Base-by-base conservation (phyloP, 2,888 invertebrate genomes). In the Agonopterix subpropinquella region DNA sequence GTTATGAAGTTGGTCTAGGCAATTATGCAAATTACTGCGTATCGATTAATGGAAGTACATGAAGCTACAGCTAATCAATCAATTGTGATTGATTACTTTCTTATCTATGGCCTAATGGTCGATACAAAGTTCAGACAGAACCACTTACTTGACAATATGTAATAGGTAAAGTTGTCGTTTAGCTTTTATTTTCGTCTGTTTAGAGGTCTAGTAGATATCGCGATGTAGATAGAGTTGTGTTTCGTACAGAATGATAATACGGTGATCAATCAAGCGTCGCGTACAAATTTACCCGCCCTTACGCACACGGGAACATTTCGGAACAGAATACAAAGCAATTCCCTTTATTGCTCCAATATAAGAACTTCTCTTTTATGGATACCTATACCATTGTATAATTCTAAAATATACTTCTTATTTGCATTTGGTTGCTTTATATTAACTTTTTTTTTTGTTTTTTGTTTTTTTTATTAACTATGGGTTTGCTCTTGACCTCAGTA, bases 271-370 rank as follows among this genome's bases (percentile, higher is more conserved):
- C 75, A 73, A 62, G 54, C 56, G 57, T 57, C 58, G 58, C 67
- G 62, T 66, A 69, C 62, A 64, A 67, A 67, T 65, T 61, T 55
- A 53, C 55, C 55, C 57, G 47, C 49, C 44, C 52, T 45, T 50
- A 57, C 45, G 58, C 54, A 53, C 56, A 55, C 53, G 55, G 61
- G 49, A 59, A 57, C 58, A 57, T 65, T 69, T 61, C 58, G 59
- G 59, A 59, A 66, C 67, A 70, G 68, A 68, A 71, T 61, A 68
- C 61, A 61, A 66, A 70, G 62, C 69, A 69, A 73, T 76, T 69
- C 59, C 54, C 57, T 67, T 69, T 71, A 70, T 71, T 65, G 62
- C 64, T 63, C 60, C 61, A 56, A 58, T 64, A 58, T 59, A 56
- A 48, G 46, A 15, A 11, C 47, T 47, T 13, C 13, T 13, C 13